Evolutionary conservation across 2,797 vertebrate genomes (phyloP), one percentile per base, ranked within the genome.

Genomic region (Podarcis lilfordi): DNA sequence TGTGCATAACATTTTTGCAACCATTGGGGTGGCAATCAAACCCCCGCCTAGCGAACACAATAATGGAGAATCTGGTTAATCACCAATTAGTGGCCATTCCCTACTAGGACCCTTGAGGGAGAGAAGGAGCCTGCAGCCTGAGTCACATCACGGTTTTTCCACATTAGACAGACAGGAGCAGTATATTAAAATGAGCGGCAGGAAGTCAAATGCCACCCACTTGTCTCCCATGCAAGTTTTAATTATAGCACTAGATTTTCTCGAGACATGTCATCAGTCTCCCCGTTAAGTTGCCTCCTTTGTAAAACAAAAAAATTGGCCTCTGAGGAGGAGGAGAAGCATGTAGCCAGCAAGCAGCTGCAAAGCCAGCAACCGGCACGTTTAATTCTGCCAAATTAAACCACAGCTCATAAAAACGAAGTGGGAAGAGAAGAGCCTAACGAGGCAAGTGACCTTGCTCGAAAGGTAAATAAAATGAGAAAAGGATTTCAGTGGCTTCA

Each of bases 201-300:
- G 91, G 91, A 91, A 90, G 86, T 23, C 92, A 93, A 91, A 88
- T 94, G 92, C 89, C 90, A 91, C 94, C 93, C 88, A 87, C 93
- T 43, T 91, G 78, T 82, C 84, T 95, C 91, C 84, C 80, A 68
- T 91, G 90, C 83, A 32, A 76, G 89, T 82, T 95, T 95, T 95
- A 95, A 95, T 96, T 95, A 90, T 86, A 91, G 90, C 81, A 89
- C 82, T 29, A 90, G 90, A 74, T 91, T 92, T 74, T 91, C 88
- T 92, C 90, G 69, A 21, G 87, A 72, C 0, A 0, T 93, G 82
- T 76, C 92, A 80, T 1, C 23, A 82, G 87, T 91, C 75, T 68
- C 86, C 72, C 7, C 2, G 61, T 5, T 91, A 91, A 94, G 82
- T 71, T 29, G 86, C 74, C 35, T 92, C 84, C 64, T 93, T 94